phyloP scores from a whole-genome alignment of 2,113 vertebrate genomes.

The Malurus alboscapulatus region DNA sequence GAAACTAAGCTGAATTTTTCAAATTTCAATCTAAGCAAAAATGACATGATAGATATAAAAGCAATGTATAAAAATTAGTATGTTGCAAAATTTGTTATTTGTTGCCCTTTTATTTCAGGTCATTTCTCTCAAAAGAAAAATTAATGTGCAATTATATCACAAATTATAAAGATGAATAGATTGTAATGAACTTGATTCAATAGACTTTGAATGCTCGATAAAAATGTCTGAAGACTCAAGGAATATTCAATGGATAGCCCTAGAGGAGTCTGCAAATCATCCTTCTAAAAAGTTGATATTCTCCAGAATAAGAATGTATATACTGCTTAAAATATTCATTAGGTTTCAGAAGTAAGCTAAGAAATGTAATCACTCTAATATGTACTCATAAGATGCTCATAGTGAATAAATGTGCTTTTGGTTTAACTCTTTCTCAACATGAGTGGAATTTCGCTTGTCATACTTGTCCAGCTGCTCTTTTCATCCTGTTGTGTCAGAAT shows the following conservation, averaged over 20 bases:
- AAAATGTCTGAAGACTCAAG: not conserved
- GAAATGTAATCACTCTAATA: not conserved
- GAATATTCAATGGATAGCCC: not conserved
- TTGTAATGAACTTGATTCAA: not conserved
- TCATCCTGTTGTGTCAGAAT: not conserved
- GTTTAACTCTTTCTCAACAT: not conserved
- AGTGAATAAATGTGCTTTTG: not conserved
- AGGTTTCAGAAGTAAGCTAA: not conserved
- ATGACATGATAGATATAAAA: not conserved
- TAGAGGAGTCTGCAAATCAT: not conserved
- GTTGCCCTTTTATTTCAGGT: not conserved
- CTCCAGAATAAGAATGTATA: not conserved
- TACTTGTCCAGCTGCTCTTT: not conserved
- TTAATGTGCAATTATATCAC: not conserved
- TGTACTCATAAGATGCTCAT: not conserved
- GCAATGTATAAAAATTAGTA: fast-evolving
- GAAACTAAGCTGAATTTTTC: not conserved
- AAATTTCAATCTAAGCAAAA: not conserved
- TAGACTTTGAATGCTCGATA: not conserved
- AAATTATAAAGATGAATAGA: not conserved
- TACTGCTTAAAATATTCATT: not conserved
- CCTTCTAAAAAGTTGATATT: not conserved
- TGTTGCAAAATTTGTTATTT: not conserved
- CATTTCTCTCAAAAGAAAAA: not conserved
- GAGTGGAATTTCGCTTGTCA: not conserved